A percentile compares a stretch with the other conserved stretches of the same genome.
Evolutionary conservation across 1,140 invertebrate species (phyloP).

Genomic region (Plodia interpunctella): DNA sequence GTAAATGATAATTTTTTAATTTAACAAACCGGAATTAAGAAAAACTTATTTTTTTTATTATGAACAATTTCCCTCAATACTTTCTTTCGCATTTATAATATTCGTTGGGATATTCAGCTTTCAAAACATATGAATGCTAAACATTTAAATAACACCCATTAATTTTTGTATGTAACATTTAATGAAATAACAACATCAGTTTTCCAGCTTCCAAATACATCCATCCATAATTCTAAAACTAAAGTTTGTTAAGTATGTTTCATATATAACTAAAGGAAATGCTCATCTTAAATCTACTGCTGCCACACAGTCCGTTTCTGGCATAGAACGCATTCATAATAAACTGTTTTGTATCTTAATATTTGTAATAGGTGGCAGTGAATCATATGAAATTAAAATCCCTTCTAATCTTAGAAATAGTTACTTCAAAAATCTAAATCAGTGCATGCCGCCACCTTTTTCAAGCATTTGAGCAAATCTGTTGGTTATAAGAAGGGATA

Average conservation of each 20-base stretch:
- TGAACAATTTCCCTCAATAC: too few species aligned
- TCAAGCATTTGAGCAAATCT: slow-evolving; percentile 89
- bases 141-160: too few species aligned
- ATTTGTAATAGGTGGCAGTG: neutral
- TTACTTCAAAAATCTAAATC: neutral
- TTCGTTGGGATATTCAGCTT: too few species aligned
- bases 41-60: too few species aligned
- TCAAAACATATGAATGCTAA: too few species aligned
- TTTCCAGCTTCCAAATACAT: neutral
- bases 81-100: too few species aligned
- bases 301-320: neutral
- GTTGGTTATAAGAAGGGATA: slow-evolving; percentile 90
- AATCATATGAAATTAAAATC: slow-evolving; percentile 3
- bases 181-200: neutral
- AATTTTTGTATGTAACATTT: neutral
- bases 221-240: neutral
- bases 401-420: slow-evolving; percentile 10
- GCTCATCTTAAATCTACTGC: neutral
- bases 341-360: neutral
- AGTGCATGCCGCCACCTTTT: slow-evolving; percentile 78
- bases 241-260: neutral
- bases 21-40: too few species aligned
- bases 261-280: neutral
- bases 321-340: too few species aligned
- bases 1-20: neutral